phyloP scores from a whole-genome alignment of 2,113 vertebrate species.

The Labeo catla region DNA sequence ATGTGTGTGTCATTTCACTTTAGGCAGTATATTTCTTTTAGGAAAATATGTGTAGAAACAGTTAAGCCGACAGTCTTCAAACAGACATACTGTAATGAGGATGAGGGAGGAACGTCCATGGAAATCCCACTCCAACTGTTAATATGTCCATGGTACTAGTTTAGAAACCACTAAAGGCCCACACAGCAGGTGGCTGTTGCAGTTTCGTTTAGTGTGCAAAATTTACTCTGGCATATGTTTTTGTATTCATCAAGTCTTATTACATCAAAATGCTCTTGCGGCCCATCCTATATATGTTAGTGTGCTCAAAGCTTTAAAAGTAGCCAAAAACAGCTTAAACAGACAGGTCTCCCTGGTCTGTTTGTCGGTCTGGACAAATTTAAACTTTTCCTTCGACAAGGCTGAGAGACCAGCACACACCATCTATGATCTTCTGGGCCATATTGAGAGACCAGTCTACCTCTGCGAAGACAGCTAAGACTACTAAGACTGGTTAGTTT shows the following conservation, averaged over 20 bases:
- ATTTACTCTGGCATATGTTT: not conserved
- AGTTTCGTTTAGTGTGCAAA: not conserved
- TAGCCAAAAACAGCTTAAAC: not conserved
- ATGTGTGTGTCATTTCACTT: not conserved
- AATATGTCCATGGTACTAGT: not conserved
- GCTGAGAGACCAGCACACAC: not conserved
- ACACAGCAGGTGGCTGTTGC: not conserved
- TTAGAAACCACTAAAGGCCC: slow-evolving; percentile 7
- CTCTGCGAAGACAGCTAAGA: not conserved
- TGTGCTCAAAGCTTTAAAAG: not conserved
- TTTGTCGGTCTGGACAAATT: not conserved
- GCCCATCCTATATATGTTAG: not conserved
- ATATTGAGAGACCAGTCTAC: too few relatives aligned
- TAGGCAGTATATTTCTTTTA: not conserved
- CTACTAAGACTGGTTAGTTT: too few relatives aligned
- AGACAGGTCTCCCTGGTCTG: not conserved
- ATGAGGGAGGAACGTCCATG: not conserved
- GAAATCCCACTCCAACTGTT: slow-evolving; percentile 1
- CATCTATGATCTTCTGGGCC: too few relatives aligned
- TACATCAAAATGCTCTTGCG: not conserved
- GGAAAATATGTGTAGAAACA: not conserved
- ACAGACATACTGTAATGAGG: not conserved
- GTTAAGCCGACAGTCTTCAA: not conserved
- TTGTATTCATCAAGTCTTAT: not conserved
- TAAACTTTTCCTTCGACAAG: not conserved